These are phyloP conservation scores for Mamestra brassicae DNA, from an alignment of 2,888 invertebrate species.

Conservation along the genomic window DNA sequence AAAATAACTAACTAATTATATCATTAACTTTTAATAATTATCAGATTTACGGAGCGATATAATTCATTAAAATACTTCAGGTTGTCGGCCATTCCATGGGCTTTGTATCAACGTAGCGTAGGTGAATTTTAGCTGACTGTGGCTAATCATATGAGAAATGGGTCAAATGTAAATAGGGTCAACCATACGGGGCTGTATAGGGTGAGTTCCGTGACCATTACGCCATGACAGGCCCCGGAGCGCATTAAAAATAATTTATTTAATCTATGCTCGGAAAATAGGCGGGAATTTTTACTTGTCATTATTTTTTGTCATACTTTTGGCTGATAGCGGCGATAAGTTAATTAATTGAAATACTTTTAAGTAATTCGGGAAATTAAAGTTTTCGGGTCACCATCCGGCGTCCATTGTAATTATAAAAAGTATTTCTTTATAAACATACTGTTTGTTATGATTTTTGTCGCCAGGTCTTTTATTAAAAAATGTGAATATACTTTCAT, in stretches of 20 bases:
- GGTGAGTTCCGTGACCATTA: conserved; percentile 66
- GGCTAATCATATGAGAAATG: conserved; percentile 76
- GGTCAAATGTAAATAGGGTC: conserved; percentile 76
- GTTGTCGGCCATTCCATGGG: conserved; percentile 26
- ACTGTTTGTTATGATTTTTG: not conserved
- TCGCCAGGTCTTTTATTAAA: not conserved
- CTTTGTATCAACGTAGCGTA: conserved; percentile 32
- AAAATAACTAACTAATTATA: conserved; percentile 54
- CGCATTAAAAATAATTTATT: conserved; percentile 65
- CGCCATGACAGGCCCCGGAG: conserved; percentile 61
- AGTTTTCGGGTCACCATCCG: conserved; percentile 19
- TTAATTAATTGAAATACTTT: conserved; percentile 60
- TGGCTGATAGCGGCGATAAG: conserved; percentile 46
- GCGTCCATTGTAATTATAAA: not conserved
- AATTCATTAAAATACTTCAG: conserved; percentile 61
- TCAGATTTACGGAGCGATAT: conserved; percentile 48
- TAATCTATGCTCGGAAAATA: conserved; percentile 63
- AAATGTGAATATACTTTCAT: not conserved
- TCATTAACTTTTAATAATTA: conserved; percentile 35
- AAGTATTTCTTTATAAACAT: conserved; percentile 1
- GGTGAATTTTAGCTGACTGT: conserved; percentile 60
- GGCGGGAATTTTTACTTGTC: conserved; percentile 52
- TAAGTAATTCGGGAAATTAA: conserved; percentile 43
- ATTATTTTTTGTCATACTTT: conserved; percentile 56
- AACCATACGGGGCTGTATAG: conserved; percentile 46